Base-by-base conservation (phyloP, 2,888 invertebrate species). In the Drosophila tanythrix region DNA sequence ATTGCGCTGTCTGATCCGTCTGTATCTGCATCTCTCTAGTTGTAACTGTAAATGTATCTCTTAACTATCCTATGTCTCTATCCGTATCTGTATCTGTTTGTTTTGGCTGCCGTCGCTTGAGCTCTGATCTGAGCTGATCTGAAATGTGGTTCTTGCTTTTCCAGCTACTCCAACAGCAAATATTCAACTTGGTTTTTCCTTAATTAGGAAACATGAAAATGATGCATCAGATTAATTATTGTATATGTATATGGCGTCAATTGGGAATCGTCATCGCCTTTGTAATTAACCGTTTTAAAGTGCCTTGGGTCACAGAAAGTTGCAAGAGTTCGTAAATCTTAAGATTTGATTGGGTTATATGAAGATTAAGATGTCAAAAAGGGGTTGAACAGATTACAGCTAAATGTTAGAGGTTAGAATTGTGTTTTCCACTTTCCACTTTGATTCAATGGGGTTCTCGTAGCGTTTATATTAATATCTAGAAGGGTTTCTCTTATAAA, bases 291-390 rank as follows among this genome's bases (percentile, higher is more conserved):
- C 10, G 51, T 67, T 18, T 6, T 11, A 31, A 46, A 63, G 69
- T 66, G 74, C 57, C 68, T 57, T 36, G 76, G 85, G 85, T 87
- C 85, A 85, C 82, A 82, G 83, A 84, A 87, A 84, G 83, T 76
- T 59, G 27, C 2, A 70, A 78, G 57, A 72, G 76, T 78, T 74
- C 86, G 73, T 43, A 77, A 79, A 72, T 67, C 74, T 81, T 74
- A 56, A 55, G 67, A 65, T 68, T 74, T 84, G 70, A 84, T 87
- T 72, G 78, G 73, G 67, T 57, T 71, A 51, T 50, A 52, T 60
- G 31, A 64, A 40, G 57, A 58, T 38, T 52, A 31, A 51, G 50
- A 61, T 68, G 69, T 40, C 55, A 27, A 11, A 15, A 71, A 67
- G 67, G 68, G 72, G 55, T 74, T 62, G 57, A 77, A 79, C 43